These are phyloP conservation scores for Aphelenchoides bicaudatus DNA, from an alignment of 2,888 invertebrate species.

Conservation along the genomic window DNA sequence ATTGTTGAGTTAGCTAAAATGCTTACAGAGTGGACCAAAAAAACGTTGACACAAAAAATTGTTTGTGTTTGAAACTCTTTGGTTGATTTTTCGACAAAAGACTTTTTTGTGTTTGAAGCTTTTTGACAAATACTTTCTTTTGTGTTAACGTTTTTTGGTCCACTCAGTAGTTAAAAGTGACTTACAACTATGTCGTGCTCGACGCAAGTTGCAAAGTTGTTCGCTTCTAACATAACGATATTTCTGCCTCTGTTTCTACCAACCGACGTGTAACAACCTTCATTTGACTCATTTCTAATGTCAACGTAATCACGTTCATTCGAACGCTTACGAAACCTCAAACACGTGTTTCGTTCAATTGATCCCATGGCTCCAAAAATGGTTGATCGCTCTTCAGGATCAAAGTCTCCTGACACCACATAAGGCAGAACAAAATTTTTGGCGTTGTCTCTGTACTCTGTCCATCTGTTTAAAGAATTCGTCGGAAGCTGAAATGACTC, in stretches of 20 bases:
- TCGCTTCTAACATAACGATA: constrained; percentile 56
- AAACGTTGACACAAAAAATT: too few relatives aligned
- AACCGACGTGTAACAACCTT: constrained; percentile 56
- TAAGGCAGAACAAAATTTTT: constrained; percentile 48
- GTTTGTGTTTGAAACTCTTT: too few relatives aligned
- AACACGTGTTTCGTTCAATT: constrained; percentile 49
- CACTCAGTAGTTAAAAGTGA: too few relatives aligned
- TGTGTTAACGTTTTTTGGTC: too few relatives aligned
- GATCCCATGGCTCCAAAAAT: constrained; percentile 45
- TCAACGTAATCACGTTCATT: constrained; percentile 48
- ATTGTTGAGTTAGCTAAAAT: not conserved
- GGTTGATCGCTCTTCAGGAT: constrained; percentile 35
- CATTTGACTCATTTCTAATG: constrained; percentile 44
- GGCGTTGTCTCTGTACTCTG: constrained; percentile 32
- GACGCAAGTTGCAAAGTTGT: constrained; percentile 43
- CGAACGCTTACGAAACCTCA: constrained; percentile 38
- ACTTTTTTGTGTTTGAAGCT: too few relatives aligned
- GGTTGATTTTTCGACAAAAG: too few relatives aligned
- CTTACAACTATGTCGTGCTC: constrained; percentile 28
- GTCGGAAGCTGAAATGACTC: constrained; percentile 12
- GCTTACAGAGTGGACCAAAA: too few relatives aligned
- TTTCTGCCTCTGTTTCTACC: constrained; percentile 47
- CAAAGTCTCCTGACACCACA: constrained; percentile 43
- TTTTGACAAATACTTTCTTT: too few relatives aligned
- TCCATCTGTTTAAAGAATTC: constrained; percentile 19